Conservation (phyloP, 2,113 vertebrate genomes). For the Dicaeum eximium region DNA sequence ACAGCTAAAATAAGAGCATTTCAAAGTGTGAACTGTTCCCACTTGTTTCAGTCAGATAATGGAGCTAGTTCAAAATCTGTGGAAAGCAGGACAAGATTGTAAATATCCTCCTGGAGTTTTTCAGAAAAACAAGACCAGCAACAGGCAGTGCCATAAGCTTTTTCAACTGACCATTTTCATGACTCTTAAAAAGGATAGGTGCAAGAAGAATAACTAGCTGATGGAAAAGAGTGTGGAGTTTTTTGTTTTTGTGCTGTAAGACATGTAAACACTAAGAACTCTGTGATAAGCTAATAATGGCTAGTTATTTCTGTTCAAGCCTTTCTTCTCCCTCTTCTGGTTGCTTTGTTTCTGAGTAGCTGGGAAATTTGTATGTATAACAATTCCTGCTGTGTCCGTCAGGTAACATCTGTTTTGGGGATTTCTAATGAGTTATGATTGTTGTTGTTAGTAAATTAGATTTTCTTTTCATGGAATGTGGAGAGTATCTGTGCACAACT, state of each 20-base stretch:
- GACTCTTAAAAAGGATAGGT: neutral
- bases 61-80: neutral
- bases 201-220: neutral
- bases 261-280: neutral
- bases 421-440: neutral
- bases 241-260: neutral
- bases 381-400: neutral
- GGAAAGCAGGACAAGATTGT: neutral
- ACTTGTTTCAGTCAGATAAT: neutral
- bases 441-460: neutral
- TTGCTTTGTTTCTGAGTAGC: neutral
- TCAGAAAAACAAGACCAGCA: neutral
- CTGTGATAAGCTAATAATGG: neutral
- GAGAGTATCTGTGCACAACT: neutral
- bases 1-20: neutral
- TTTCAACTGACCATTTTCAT: neutral
- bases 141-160: neutral
- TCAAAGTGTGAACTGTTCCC: neutral
- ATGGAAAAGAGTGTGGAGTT: neutral
- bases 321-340: neutral
- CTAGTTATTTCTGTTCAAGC: neutral
- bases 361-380: neutral
- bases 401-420: neutral
- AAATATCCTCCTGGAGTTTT: neutral
- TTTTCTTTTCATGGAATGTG: neutral